A percentile compares a stretch with the other conserved stretches of the same genome.
Conservation (phyloP, 2,888 invertebrate genomes). For the Helleia helle region DNA sequence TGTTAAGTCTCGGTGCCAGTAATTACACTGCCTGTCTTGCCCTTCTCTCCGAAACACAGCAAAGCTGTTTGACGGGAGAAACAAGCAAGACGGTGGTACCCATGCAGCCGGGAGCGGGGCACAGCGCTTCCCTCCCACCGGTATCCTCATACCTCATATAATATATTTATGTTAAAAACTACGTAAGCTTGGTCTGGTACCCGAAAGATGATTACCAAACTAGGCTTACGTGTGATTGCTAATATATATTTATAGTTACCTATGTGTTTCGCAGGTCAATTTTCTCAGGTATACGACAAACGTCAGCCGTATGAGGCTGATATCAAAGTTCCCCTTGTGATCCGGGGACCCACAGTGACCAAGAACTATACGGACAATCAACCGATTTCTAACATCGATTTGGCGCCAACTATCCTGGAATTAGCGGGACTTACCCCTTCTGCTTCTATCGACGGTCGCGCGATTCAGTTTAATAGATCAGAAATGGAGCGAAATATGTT, state of each 20-base stretch:
- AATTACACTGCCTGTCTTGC: too few relatives aligned
- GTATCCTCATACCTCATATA: too few relatives aligned
- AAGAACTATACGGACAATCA: slow-evolving; percentile 56
- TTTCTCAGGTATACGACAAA: slow-evolving; percentile 90
- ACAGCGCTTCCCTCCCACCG: too few relatives aligned
- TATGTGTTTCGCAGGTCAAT: slow-evolving; percentile 79
- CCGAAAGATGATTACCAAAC: too few relatives aligned
- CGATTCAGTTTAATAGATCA: slow-evolving; percentile 28
- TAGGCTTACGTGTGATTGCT: too few relatives aligned
- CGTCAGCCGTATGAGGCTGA: slow-evolving; percentile 94
- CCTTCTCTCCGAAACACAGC: too few relatives aligned
- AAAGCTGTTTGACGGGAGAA: too few relatives aligned
- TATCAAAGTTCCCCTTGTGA: slow-evolving; percentile 85
- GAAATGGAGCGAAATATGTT: slow-evolving; percentile 72
- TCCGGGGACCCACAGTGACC: slow-evolving; percentile 82
- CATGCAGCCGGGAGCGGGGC: too few relatives aligned
- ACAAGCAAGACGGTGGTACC: too few relatives aligned
- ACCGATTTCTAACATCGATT: slow-evolving; percentile 84
- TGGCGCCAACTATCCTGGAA: slow-evolving; percentile 87
- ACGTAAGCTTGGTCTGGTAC: too few relatives aligned
- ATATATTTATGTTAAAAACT: too few relatives aligned
- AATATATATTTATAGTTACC: neutral
- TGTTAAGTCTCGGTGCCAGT: too few relatives aligned
- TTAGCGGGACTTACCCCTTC: slow-evolving; percentile 76
- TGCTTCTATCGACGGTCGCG: slow-evolving; percentile 75